Conservation (phyloP, 1,140 invertebrate species). For the Centruroides sculpturatus region DNA sequence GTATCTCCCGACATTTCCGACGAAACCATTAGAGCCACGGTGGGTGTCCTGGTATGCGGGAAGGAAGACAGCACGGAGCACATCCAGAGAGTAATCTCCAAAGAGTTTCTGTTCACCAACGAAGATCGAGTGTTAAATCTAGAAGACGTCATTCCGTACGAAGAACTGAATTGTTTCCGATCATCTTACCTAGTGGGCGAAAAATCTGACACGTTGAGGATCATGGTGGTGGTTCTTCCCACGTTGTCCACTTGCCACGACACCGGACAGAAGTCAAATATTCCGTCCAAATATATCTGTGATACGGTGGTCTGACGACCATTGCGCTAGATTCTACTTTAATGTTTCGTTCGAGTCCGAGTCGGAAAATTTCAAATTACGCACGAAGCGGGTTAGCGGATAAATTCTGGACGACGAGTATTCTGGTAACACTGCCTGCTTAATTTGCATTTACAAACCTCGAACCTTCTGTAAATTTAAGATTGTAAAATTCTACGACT, state of each 20-base stretch:
- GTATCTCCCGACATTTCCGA: slow-evolving; percentile 27
- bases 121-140: slow-evolving; percentile 53
- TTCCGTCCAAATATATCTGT: neutral
- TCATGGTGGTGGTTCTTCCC: slow-evolving; percentile 33
- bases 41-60: slow-evolving; percentile 60
- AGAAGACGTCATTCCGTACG: slow-evolving; percentile 59
- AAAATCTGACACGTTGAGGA: slow-evolving; percentile 36
- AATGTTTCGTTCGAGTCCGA: too few species aligned
- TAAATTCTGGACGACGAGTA: too few species aligned
- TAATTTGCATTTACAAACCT: too few species aligned
- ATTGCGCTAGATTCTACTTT: too few species aligned
- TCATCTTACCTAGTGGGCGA: slow-evolving; percentile 37
- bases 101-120: slow-evolving; percentile 42
- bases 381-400: too few species aligned
- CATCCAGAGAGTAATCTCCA: slow-evolving; percentile 43
- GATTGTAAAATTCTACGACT: too few species aligned
- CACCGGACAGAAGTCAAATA: neutral
- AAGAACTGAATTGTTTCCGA: slow-evolving; percentile 39
- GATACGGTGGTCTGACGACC: too few species aligned
- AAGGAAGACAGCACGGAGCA: slow-evolving; percentile 63
- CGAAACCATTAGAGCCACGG: slow-evolving; percentile 44
- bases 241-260: neutral
- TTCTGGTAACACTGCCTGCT: too few species aligned
- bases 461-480: too few species aligned
- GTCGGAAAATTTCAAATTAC: too few species aligned